A percentile compares a stretch with the other conserved stretches of the same genome.
These are phyloP conservation scores for Crotalus tigris DNA, from an alignment of 2,113 vertebrate genomes.

Conservation along the genomic window DNA sequence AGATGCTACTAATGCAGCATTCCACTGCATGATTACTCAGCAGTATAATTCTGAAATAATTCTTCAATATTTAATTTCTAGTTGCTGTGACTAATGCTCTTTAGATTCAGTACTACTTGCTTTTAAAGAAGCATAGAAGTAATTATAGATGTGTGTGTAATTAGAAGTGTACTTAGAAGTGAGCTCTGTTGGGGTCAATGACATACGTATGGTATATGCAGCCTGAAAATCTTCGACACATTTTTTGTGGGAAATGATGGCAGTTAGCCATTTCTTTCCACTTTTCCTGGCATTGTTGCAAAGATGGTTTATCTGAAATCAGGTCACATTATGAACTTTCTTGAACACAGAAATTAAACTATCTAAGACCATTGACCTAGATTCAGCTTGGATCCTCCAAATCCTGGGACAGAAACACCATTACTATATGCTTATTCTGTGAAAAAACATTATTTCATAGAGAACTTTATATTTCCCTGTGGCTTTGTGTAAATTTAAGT, in stretches of 20 bases:
- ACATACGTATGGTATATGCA: not conserved
- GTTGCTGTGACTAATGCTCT: not conserved
- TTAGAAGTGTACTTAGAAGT: not conserved
- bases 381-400: not conserved
- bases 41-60: not conserved
- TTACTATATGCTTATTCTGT: not conserved
- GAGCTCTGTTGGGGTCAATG: not conserved
- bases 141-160: not conserved
- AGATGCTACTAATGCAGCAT: not conserved
- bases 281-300: not conserved
- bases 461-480: not conserved
- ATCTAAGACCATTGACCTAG: not conserved
- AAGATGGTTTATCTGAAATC: not conserved
- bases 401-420: not conserved
- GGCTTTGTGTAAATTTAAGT: not conserved
- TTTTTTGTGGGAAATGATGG: not conserved
- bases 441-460: no score
- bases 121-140: not conserved
- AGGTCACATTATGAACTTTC: not conserved
- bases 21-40: not conserved
- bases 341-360: not conserved
- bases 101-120: not conserved
- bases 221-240: not conserved
- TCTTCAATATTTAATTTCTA: not conserved
- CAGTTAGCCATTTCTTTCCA: not conserved